These are phyloP conservation scores for Drosophila kikkawai DNA, from an alignment of 1,140 invertebrate species.

Conservation along the genomic window DNA sequence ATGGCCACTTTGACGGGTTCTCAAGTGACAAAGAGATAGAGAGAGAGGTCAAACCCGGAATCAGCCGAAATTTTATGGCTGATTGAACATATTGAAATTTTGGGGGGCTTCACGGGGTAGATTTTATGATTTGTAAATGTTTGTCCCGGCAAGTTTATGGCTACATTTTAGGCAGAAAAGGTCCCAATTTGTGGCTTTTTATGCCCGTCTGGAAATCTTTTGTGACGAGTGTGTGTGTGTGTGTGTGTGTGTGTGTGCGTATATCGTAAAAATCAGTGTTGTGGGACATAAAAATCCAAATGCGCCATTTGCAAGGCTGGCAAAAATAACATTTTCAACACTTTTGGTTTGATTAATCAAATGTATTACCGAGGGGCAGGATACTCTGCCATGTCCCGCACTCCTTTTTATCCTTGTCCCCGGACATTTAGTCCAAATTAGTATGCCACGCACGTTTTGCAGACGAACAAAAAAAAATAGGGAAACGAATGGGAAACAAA, in stretches of 20 bases:
- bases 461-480: slow-evolving; percentile 31
- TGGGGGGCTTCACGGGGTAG: not conserved
- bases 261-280: slow-evolving; percentile 61
- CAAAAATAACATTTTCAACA: slow-evolving; percentile 82
- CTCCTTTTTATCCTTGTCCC: not conserved
- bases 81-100: slow-evolving; percentile 58
- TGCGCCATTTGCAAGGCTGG: slow-evolving; percentile 74
- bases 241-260: slow-evolving; percentile 20
- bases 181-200: slow-evolving; percentile 72
- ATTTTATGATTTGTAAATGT: slow-evolving; percentile 82
- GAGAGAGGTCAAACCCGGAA: not conserved
- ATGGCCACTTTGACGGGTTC: slow-evolving; percentile 15
- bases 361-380: slow-evolving; percentile 41
- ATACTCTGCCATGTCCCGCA: slow-evolving; percentile 3
- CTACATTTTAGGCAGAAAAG: slow-evolving; percentile 62
- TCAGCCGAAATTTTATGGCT: slow-evolving; percentile 50
- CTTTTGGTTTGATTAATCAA: slow-evolving; percentile 80
- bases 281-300: slow-evolving; percentile 73
- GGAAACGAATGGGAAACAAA: slow-evolving; percentile 36
- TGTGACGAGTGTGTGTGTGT: slow-evolving; percentile 12
- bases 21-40: not conserved
- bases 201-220: not conserved
- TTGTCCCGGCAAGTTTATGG: slow-evolving; percentile 71
- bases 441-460: slow-evolving; percentile 76
- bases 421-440: slow-evolving; percentile 74